Evolutionary conservation across 2,888 invertebrate species (phyloP), one percentile per base, ranked within the genome.

Genomic region (Oxycera nigricornis): DNA sequence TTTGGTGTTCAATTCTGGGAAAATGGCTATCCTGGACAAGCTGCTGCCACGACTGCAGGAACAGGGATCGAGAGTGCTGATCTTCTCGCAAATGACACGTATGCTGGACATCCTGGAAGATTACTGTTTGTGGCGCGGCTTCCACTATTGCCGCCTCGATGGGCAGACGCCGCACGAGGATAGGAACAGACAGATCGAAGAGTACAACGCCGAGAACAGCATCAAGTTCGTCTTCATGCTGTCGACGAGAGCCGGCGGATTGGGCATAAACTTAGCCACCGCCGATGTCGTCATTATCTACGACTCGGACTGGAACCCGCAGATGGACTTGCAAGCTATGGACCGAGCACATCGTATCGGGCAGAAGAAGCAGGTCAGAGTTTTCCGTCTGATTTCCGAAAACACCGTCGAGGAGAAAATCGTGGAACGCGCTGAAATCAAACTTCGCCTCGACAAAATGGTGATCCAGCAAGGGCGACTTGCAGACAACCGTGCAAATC

Each of bases 301-400:
- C 81, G 98, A 99, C 84, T 98, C 97, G 0, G 99, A 99, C 86
- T 99, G 98, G 98, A 99, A 99, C 88, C 99, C 98, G 0, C 98
- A 99, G 84, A 97, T 97, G 91, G 97, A 97, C 85, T 86, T 97
- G 75, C 97, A 97, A 84, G 95, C 96, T 74, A 96, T 96, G 96
- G 98, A 99, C 87, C 90, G 98, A 81, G 98, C 98, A 9, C 98
- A 99, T 91, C 93, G 98, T 85, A 99, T 99, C 81, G 98, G 98
- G 1, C 98, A 99, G 84, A 93, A 90, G 86, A 99, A 99, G 85
- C 96, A 97, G 87, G 99, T 90, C 57, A 88, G 92, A 24, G 96
- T 97, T 1, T 97, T 96, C 84, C 90, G 99, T 70, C 91, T 99
- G 75, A 97, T 99, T 75, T 98, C 98, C 0, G 99, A 99, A 81